Base-by-base conservation (phyloP, 2,797 vertebrate species). In the Falco berigora region DNA sequence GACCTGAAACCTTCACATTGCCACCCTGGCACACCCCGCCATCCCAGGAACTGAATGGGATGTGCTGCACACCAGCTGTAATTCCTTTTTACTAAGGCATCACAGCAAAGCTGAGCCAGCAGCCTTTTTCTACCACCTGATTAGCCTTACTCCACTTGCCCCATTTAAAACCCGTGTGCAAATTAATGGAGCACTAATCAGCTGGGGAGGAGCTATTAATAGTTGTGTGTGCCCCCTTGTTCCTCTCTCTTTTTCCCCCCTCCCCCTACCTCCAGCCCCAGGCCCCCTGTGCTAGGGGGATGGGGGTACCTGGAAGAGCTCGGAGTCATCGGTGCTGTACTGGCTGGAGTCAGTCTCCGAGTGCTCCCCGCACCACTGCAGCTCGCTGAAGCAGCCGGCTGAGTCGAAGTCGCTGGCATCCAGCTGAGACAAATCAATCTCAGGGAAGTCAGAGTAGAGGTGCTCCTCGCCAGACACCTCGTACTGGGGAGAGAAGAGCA, bases 341-440 rank as follows among this genome's bases (percentile, higher is more conserved):
- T 98, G 98, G 97, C 98, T 98, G 98, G 99, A 98, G 96, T 99
- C 97, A 0, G 97, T 98, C 84, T 98, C 98, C 0, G 98, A 97
- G 93, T 98, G 99, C 95, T 99, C 99, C 13, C 98, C 98, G 81
- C 98, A 99, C 99, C 99, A 99, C 95, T 98, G 99, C 90, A 99
- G 98, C 98, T 99, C 99, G 32, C 98, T 98, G 92, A 99, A 99
- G 98, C 99, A 99, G 97, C 98, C 97, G 93, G 98, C 98, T 0
- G 99, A 99, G 98, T 99, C 99, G 13, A 99, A 99, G 98, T 99
- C 99, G 0, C 98, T 98, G 97, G 99, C 97, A 63, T 99, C 99
- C 98, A 99, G 98, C 98, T 99, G 99, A 87, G 99, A 99, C 73
- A 99, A 98, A 98, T 99, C 99, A 36, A 99, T 99, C 98, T 99